phyloP scores from a whole-genome alignment of 2,797 vertebrate species.

The Pampus argenteus region DNA sequence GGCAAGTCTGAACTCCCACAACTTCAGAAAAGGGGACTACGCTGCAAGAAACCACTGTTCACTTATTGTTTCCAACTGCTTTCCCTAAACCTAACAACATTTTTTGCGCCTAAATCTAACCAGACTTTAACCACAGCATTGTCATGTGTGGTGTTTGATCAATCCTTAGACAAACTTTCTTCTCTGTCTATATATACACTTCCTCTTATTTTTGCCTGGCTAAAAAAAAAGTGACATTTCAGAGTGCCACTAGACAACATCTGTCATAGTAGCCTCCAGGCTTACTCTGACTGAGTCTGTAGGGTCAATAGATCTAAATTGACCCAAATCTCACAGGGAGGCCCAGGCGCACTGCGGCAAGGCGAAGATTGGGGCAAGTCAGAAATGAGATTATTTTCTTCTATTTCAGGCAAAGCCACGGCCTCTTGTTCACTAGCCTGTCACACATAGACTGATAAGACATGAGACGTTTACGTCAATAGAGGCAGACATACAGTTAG shows the following conservation, averaged over 20 bases:
- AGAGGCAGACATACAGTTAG: conserved; percentile 7
- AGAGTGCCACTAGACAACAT: conserved; percentile 65
- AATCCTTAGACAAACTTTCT: background rate
- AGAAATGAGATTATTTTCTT: conserved; percentile 61
- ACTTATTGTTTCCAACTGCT: no score
- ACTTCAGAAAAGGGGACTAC: no score
- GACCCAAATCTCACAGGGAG: conserved; percentile 75
- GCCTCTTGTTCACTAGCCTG: conserved; percentile 41
- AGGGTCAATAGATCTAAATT: conserved; percentile 72
- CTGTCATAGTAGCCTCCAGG: conserved; percentile 65
- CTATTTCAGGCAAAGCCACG: conserved; percentile 34
- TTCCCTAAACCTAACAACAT: no score
- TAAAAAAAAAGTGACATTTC: conserved; percentile 28
- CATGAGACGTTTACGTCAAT: conserved; percentile 35
- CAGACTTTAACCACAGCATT: no score
- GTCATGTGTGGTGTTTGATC: no score
- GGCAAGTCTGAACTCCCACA: no score
- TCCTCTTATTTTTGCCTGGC: conserved; percentile 16
- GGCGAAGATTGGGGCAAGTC: conserved; percentile 48
- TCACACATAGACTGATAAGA: conserved; percentile 53
- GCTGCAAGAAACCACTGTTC: no score
- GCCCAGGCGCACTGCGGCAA: conserved; percentile 34
- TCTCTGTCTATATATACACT: background rate
- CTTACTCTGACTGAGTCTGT: conserved; percentile 66
- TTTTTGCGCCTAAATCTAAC: no score